Conservation (phyloP, 1,140 invertebrate species). For the Drosophila sp. region DNA sequence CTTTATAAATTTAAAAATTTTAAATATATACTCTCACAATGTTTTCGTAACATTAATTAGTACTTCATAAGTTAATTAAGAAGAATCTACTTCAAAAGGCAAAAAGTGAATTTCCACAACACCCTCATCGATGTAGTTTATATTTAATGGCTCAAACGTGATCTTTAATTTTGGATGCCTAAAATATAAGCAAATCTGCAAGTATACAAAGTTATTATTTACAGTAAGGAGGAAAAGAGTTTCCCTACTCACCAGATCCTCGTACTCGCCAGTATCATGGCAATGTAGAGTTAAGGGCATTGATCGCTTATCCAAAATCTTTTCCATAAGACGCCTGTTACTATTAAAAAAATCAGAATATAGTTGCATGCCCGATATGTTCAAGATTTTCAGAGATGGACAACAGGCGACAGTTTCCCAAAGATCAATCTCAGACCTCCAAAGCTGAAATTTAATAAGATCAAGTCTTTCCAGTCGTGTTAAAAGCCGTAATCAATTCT, state of each 20-base stretch:
- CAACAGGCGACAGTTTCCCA: slow-evolving; percentile 11
- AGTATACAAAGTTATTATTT: not conserved
- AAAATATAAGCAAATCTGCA: slow-evolving; percentile 12
- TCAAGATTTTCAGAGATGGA: not conserved
- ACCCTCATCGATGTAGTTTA: not conserved
- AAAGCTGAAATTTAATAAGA: slow-evolving; percentile 1
- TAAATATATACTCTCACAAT: not conserved
- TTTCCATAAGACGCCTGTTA: slow-evolving; percentile 1
- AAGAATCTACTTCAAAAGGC: not conserved
- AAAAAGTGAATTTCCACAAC: not conserved
- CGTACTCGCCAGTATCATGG: not conserved
- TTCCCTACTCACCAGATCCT: not conserved
- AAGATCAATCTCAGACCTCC: slow-evolving; percentile 5
- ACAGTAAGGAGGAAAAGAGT: not conserved
- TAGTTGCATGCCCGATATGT: slow-evolving; percentile 25
- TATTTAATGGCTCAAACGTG: not conserved
- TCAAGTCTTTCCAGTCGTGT: slow-evolving; percentile 14
- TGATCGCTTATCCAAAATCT: not conserved
- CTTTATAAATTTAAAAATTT: too few relatives aligned
- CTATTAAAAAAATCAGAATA: not conserved
- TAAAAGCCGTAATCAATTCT: not conserved
- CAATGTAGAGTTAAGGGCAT: slow-evolving; percentile 3
- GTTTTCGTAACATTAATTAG: not conserved
- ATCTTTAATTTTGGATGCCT: slow-evolving; percentile 3
- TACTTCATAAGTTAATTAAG: not conserved